Base-by-base conservation (phyloP, 2,797 vertebrate genomes). In the Sebastiscus albofasciatus region DNA sequence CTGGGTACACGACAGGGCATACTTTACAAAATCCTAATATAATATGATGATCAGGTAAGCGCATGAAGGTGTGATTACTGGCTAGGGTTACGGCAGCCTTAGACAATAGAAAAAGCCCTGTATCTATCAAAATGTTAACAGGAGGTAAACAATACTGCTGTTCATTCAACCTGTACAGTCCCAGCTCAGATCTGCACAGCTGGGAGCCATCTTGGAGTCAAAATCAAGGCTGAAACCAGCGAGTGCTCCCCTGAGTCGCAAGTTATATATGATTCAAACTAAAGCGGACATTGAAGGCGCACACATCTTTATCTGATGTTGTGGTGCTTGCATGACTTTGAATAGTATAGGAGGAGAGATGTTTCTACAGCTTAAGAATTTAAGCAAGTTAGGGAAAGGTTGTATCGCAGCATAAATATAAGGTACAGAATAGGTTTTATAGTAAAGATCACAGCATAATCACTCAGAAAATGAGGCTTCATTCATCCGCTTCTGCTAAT, bases 21-120 rank as follows among this genome's bases (percentile, higher is more conserved):
- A 56, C 58, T 88, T 73, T 42, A 77, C 52, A 88, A 85, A 91
- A 87, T 68, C 24, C 82, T 77, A 77, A 73, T 65, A 77, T 72
- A 79, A 82, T 81, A 33, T 70, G 73, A 74, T 71, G 34, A 69
- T 73, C 69, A 77, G 71, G 77, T 79, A 86, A 90, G 83, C 87
- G 77, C 81, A 80, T 82, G 46, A 79, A 69, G 75, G 68, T 82
- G 55, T 36, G 36, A 58, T 82, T 79, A 85, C 62, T 65, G 77
- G 54, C 56, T 74, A 36, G 55, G 58, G 24, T 75, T 61, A 72
- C 22, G 22, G 70, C 67, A 91, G 79, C 62, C 71, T 62, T 60
- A 9, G 77, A 79, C 29, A 74, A 46, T 67, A 89, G 67, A 90
- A 93, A 90, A 89, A 89, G 56, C 59, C 72, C 77, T 82, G 67